Conservation (phyloP, 2,113 vertebrate species). For the Toxostoma redivivum region DNA sequence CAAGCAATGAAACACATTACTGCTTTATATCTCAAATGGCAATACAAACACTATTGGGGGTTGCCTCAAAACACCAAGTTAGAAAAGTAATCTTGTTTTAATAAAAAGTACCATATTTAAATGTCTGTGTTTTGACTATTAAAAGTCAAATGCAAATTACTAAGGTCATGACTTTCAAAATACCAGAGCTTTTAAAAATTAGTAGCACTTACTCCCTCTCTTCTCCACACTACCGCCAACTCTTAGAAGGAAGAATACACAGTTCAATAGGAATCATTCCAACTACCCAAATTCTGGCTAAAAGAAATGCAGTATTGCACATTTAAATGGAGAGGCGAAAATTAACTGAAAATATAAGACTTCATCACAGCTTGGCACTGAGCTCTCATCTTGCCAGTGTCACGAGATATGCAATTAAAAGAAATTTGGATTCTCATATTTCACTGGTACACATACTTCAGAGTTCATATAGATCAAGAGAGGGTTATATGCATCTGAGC, state of each 20-base stretch:
- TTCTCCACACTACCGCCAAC: not conserved
- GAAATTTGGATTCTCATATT: not conserved
- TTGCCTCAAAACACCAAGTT: not conserved
- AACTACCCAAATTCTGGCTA: not conserved
- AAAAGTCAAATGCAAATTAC: not conserved
- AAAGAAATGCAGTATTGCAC: not conserved
- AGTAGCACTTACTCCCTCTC: not conserved
- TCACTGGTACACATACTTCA: not conserved
- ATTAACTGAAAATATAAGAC: not conserved
- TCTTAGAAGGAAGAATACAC: not conserved
- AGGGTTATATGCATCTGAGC: not conserved
- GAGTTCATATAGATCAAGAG: not conserved
- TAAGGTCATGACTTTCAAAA: not conserved
- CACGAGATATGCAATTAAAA: not conserved
- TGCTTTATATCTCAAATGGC: not conserved
- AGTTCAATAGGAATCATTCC: not conserved
- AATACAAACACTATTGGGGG: not conserved
- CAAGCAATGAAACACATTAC: slow-evolving; percentile 1
- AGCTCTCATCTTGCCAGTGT: not conserved
- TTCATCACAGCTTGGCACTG: not conserved
- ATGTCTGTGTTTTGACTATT: not conserved
- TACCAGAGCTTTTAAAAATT: not conserved
- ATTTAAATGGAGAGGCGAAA: slow-evolving; percentile 14
- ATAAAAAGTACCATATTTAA: not conserved
- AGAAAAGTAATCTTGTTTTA: not conserved